phyloP scores from a whole-genome alignment of 1,140 invertebrate genomes.

The Physella acuta region DNA sequence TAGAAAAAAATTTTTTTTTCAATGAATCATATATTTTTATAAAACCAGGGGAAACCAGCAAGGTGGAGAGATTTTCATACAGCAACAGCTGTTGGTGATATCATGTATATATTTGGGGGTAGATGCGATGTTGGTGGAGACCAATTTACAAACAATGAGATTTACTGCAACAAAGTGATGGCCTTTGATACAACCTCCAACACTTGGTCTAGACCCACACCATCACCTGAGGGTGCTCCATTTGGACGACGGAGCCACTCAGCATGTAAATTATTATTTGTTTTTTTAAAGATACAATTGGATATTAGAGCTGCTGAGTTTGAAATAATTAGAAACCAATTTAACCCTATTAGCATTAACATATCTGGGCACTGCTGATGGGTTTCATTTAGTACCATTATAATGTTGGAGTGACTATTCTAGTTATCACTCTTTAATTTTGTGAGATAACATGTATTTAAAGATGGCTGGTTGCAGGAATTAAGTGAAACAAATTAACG shows the following conservation, averaged over 20 bases:
- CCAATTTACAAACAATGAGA: slow-evolving; percentile 69
- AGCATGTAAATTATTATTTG: too few relatives aligned
- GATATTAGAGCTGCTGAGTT: too few relatives aligned
- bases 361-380: too few relatives aligned
- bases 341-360: too few relatives aligned
- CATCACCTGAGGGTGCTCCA: slow-evolving; percentile 66
- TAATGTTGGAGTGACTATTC: too few relatives aligned
- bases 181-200: slow-evolving; percentile 73
- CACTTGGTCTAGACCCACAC: slow-evolving; percentile 69
- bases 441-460: too few relatives aligned
- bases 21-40: background rate
- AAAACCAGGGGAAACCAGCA: slow-evolving; percentile 65
- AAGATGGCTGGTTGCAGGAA: too few relatives aligned
- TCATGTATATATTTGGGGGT: slow-evolving; percentile 87
- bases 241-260: slow-evolving; percentile 82
- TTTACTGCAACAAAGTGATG: slow-evolving; percentile 77
- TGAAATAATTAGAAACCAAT: too few relatives aligned
- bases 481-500: too few relatives aligned
- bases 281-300: too few relatives aligned
- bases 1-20: background rate
- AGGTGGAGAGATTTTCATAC: slow-evolving; percentile 85
- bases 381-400: too few relatives aligned
- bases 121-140: slow-evolving; percentile 71
- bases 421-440: too few relatives aligned
- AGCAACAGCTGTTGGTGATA: slow-evolving; percentile 71